A percentile compares a stretch with the other conserved stretches of the same genome.
Conservation (phyloP, 2,797 vertebrate genomes). For the Botia almorhae region DNA sequence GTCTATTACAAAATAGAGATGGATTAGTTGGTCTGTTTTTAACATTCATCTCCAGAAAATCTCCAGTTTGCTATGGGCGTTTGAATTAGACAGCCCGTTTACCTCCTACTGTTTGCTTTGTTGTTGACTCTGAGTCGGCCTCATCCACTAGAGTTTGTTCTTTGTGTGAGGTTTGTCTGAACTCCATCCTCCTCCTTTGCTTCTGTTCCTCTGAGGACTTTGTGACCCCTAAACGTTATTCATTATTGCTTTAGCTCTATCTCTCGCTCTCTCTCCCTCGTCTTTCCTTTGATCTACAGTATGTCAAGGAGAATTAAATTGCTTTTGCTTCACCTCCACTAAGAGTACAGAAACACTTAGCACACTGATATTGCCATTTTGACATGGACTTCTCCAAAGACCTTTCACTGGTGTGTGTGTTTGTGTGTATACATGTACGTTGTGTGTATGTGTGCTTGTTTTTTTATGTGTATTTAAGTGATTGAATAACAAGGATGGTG, state of each 20-base stretch:
- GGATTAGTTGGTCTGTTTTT: neutral
- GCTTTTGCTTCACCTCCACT: conserved; percentile 27
- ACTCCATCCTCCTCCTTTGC: conserved; percentile 9
- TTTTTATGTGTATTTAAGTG: conserved; percentile 1
- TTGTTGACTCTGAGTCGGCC: neutral
- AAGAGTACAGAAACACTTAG: conserved; percentile 12
- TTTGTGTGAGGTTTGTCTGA: neutral
- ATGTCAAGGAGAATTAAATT: conserved; percentile 28
- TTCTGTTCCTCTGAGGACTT: conserved; percentile 2
- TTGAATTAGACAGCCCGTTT: neutral
- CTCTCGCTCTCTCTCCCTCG: neutral
- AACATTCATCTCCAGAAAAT: neutral
- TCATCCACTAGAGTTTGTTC: conserved; percentile 6
- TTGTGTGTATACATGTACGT: conserved; percentile 1
- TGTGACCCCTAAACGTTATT: neutral
- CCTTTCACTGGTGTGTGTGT: neutral
- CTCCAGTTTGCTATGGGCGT: neutral
- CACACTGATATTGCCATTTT: conserved; percentile 41
- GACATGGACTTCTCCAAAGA: conserved; percentile 17
- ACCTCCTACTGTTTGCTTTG: neutral
- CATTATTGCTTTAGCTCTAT: neutral
- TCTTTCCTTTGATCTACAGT: conserved; percentile 19
- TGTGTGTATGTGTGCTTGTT: no score
- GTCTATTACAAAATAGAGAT: neutral
- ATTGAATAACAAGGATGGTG: neutral